Evolutionary conservation across 2,888 invertebrate genomes (phyloP), one percentile per base, ranked within the genome.

Genomic region (Standfussiana lucernea): DNA sequence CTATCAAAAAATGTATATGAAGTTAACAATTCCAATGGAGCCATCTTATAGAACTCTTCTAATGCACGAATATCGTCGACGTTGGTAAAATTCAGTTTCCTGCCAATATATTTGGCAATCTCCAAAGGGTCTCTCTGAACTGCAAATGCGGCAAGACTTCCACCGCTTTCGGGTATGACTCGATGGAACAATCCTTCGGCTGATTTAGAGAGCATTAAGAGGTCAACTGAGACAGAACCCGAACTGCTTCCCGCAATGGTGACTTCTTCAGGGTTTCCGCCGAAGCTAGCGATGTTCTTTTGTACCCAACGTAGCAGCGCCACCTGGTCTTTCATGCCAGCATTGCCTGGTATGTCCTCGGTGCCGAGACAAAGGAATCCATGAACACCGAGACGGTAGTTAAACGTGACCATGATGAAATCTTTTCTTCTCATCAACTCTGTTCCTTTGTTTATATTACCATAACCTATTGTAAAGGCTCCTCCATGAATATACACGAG

Each of bases 311-410:
- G 90, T 15, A 94, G 79, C 0, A 92, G 81, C 0, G 92, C 92
- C 1, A 94, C 86, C 77, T 93, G 93, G 50, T 94, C 94, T 75
- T 94, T 94, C 86, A 94, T 86, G 2, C 94, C 94, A 18, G 94
- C 94, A 69, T 94, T 94, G 5, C 94, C 94, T 1, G 94, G 94
- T 1, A 77, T 84, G 45, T 88, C 88, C 35, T 89, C 68, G 4
- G 94, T 94, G 0, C 93, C 93, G 1, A 93, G 84, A 77, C 92
- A 93, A 8, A 93, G 86, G 72, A 93, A 93, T 0, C 93, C 93
- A 66, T 89, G 88, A 11, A 89, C 73, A 6, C 92, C 92, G 6
- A 93, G 85, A 3, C 93, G 90, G 50, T 93, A 93, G 66, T 93
- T 93, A 68, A 93, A 92, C 0, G 89, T 91, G 0, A 93, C 90